These are phyloP conservation scores for Aphaenogaster rudis DNA, from an alignment of 1,140 invertebrate species.

Conservation along the genomic window DNA sequence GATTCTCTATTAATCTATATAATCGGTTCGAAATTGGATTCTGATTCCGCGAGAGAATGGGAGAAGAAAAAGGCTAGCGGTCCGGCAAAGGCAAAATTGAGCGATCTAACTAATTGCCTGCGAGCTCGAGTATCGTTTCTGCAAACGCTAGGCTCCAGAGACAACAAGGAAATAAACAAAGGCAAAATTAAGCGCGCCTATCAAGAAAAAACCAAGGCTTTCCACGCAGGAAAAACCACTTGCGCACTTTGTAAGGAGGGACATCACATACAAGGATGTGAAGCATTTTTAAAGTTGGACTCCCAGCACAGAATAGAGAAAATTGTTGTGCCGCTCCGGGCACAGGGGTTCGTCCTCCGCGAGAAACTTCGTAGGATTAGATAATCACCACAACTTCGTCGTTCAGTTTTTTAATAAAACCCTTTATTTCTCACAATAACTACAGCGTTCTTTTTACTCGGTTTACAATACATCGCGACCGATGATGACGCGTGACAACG, in stretches of 20 bases:
- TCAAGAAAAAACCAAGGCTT: not conserved
- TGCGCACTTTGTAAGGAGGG: not conserved
- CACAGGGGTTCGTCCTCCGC: too few relatives aligned
- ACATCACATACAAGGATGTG: not conserved
- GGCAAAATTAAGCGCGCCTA: not conserved
- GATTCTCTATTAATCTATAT: not conserved
- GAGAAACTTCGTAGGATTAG: too few relatives aligned
- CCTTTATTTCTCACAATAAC: too few relatives aligned
- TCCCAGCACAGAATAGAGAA: too few relatives aligned
- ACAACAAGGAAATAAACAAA: too few relatives aligned
- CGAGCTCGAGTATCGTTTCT: not conserved
- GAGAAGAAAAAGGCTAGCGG: not conserved
- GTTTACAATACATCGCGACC: too few relatives aligned
- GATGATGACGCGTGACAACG: too few relatives aligned
- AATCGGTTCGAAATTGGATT: not conserved
- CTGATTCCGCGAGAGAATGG: not conserved
- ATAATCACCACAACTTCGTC: too few relatives aligned
- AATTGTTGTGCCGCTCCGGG: too few relatives aligned
- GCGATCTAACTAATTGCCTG: not conserved
- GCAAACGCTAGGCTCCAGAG: not conserved
- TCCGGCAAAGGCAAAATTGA: not conserved
- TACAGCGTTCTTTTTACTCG: too few relatives aligned
- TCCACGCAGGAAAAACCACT: not conserved
- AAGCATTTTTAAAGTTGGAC: too few relatives aligned
- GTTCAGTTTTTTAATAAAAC: too few relatives aligned